Evolutionary conservation across 2,888 invertebrate genomes (phyloP), one percentile per base, ranked within the genome.

Genomic region (Apantesis nais): DNA sequence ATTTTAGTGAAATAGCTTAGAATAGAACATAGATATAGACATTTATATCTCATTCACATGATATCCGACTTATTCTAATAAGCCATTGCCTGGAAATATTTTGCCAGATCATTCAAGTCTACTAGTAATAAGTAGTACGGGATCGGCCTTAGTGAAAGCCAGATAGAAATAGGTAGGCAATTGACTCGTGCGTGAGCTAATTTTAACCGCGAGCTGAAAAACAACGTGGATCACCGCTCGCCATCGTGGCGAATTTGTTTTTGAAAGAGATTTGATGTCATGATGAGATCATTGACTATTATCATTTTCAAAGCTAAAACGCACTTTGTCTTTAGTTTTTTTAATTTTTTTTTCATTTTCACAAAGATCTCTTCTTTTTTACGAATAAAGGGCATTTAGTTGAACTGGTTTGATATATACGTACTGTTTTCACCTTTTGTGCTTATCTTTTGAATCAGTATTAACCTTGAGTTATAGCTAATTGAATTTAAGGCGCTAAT

Each of bases 251-350:
- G 52, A 67, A 11, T 37, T 67, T 72, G 69, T 72, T 72, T 72
- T 72, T 52, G 34, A 62, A 69, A 62, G n/a, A 34, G 31, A 48
- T 73, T 67, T 55, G 64, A 74, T 77, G 75, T 75, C 86, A 58
- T 37, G 58, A 58, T 58, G 66, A 39, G 55, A 55, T 66, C 66
- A 66, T 55, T 66, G 29, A 58, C 58, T 58, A 55, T 29, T 25
- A 58, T 29, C 34, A 48, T 55, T 55, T 55, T 25, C 1, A 1
- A 25, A 25, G 19, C 37, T 4, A 39, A 37, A 66, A 55, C 12
- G 25, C 34, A 7, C 37, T 14, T 34, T 37, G 31, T 34, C 48
- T 25, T 41, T 62, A 19, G 2, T 63, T 39, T 44, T 8, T 41
- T 41, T 63, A 25, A n/a, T 12, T 11, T 22, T 52, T 25, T 5